Evolutionary conservation across 2,797 vertebrate species (phyloP), one percentile per base, ranked within the genome.

Genomic region (Cuculus canorus): DNA sequence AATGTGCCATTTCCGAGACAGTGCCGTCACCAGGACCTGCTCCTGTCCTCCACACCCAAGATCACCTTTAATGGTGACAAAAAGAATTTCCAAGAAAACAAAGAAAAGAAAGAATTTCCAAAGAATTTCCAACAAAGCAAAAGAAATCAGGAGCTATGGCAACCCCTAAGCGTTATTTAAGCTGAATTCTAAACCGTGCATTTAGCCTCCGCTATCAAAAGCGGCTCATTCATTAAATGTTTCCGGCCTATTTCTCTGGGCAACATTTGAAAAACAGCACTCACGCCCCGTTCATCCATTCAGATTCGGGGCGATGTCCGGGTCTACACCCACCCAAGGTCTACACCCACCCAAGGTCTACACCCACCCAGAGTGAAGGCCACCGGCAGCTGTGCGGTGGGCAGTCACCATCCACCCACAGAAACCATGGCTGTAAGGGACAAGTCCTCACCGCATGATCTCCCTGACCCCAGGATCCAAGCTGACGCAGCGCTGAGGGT

Each of bases 381-480:
- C 25, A 71, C n/a, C 61, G 33, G 39, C 8, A 71, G 53, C 33
- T 60, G 41, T 37, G 50, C 66, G 25, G 17, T 17, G 13, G 28
- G 25, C 17, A 30, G 17, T 33, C 48, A 8, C 11, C 32, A 10
- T 30, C 22, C 39, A 16, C 21, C 28, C 35, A 17, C 8, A 35
- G 54, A 50, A 76, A 30, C 9, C 41, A 66, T 33, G 32, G 41
- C 22, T 50, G 10, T 4, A 6, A 21, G 47, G 41, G 33, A 30
- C 3, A 7, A 47, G 33, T 16, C 33, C 28, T 82, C 19, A 33
- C 14, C 19, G 24, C 0, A 0, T 11, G 33, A 33, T 17, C 16
- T 28, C 30, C 28, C 33, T 2, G 2, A 17, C 22, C 18, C 5
- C 7, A 6, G 61, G 56, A 72, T 41, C 37, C 0, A 1, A 68